Evolutionary conservation across 2,888 invertebrate genomes (phyloP), one percentile per base, ranked within the genome.

Genomic region (Hirtodrosophila confusa): DNA sequence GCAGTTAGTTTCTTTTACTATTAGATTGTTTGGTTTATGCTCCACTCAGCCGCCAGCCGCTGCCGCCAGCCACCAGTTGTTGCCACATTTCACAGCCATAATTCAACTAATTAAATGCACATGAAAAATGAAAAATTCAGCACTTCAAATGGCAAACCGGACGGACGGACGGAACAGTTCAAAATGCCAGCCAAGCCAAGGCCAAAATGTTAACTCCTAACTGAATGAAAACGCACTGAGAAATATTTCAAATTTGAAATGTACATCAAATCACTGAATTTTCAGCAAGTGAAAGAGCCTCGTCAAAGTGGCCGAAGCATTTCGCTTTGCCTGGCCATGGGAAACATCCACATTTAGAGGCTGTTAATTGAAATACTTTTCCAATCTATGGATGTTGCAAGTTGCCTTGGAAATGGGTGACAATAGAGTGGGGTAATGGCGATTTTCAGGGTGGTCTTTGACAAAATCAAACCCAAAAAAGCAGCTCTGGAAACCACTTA

Each of bases 21-120:
- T 80, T 83, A 79, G 84, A 80, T 80, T 80, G 86, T 79, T 82
- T 75, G 58, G 64, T 57, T 62, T 60, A 57, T 71, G 76, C 75
- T 56, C 63, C 57, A 74, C 44, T 58, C 67, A 55, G 31, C 1
- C 17, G 17, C 17, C 17, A 11, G 58, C 53, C 36, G 3, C 27
- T 27, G 27, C 33, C 44, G 44, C 39, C 17, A 11, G 43, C 31
- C 58, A 57, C 31, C 58, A 57, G 55, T 67, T 56, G 67, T 75
- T 58, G 75, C 83, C 80, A 86, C 86, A 86, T 88, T 83, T 84
- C 78, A 72, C 78, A 74, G 84, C 88, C 85, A 86, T 88, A 86
- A 86, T 86, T 88, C 87, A 80, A 86, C 88, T 86, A 86, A 86
- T 86, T 86, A 86, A 86, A 85, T 85, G 86, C 85, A 80, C 88